Conservation (phyloP, 2,113 vertebrate genomes). For the Hypocryptadius cinnamomeus region DNA sequence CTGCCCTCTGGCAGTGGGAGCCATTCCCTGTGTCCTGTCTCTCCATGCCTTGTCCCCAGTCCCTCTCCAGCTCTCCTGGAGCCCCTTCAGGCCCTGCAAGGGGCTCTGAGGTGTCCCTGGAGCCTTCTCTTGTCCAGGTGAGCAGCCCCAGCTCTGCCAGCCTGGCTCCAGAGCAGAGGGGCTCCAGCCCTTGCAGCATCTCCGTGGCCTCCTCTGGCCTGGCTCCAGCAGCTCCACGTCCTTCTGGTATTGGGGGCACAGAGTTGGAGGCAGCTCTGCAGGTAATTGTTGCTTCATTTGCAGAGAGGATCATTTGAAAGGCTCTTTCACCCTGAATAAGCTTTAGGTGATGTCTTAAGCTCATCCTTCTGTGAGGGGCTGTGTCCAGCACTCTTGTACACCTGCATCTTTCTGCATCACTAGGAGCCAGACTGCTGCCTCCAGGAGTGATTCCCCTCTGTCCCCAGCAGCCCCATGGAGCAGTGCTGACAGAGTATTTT, state of each 20-base stretch:
- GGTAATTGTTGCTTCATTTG: not conserved
- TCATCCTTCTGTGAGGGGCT: not conserved
- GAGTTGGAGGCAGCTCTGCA: not conserved
- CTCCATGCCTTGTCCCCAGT: not conserved
- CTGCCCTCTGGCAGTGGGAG: not conserved
- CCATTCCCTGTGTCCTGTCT: not conserved
- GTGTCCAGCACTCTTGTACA: no score
- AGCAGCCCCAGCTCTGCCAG: not conserved
- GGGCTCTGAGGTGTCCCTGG: not conserved
- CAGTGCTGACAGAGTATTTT: not conserved
- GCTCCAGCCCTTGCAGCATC: fast-evolving
- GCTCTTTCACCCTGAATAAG: not conserved
- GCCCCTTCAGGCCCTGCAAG: not conserved
- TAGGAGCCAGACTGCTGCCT: not conserved
- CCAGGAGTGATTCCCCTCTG: not conserved
- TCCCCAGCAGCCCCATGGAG: not conserved
- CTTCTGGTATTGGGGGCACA: not conserved
- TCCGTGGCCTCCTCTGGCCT: not conserved
- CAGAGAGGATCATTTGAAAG: not conserved
- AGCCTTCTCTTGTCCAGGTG: not conserved
- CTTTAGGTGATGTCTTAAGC: no score
- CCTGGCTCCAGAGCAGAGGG: not conserved
- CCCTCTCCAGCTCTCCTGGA: not conserved
- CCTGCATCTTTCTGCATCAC: not conserved
- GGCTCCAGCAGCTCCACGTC: not conserved